Evolutionary conservation across 2,888 invertebrate species (phyloP), one percentile per base, ranked within the genome.

Genomic region (Apodemia duryi): DNA sequence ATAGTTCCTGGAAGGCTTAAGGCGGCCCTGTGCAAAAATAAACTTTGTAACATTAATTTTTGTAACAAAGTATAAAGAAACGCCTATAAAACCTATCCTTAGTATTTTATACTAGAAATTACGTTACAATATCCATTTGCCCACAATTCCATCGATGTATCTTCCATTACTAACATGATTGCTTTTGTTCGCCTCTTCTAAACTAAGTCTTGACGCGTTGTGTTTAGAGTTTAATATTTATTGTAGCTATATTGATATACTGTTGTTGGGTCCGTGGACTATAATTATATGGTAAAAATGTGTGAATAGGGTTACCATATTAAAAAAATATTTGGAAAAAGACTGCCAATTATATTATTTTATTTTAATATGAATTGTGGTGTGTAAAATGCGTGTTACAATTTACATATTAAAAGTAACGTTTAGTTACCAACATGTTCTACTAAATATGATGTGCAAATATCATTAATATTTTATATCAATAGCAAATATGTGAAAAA

Each of bases 81-180:
- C 54, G 28, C 10, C 54, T 11, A 54, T 54, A 54, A 54, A 54
- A 54, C 54, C 54, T 21, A 54, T 29, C 10, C 54, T 32, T 29
- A 32, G 54, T 54, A 54, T 54, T 54, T 54, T 29, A 54, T 54
- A 54, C 28, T 13, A 32, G 54, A 54, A 54, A 54, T 54, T 54
- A 29, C 4, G 29, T 54, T 54, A 54, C 54, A 54, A 54, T 54
- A 54, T 54, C 54, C 54, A 54, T 54, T 54, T 54, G 29, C 54
- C 54, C 46, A 29, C 54, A 54, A 29, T 54, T 54, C 29, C 32
- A 54, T 54, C 32, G 54, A 54, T 54, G 54, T 29, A 54, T 29
- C 54, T 54, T 46, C 54, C 54, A 54, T 54, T 54, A 54, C 54
- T 11, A 54, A 54, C 29, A 54, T 54, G 32, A 54, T 54, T 54